A percentile compares a stretch with the other conserved stretches of the same genome.
Evolutionary conservation across 2,888 invertebrate genomes (phyloP).

Genomic region (Hypomecis atomaria): DNA sequence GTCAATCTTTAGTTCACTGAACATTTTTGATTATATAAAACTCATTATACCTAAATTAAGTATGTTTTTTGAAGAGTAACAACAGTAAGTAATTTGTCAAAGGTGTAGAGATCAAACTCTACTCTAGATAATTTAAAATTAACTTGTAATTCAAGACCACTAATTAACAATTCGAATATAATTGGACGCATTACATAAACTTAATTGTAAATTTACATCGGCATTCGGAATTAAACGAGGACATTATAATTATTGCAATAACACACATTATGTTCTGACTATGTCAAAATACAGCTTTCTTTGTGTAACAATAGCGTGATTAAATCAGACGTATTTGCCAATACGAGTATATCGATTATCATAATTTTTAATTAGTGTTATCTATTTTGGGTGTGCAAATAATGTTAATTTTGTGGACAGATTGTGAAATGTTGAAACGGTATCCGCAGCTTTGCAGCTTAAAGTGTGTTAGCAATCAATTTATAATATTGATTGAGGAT

Average conservation of each 20-base stretch:
- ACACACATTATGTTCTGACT: constrained; percentile 8
- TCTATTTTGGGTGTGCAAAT: constrained; percentile 5
- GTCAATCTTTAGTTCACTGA: too few species aligned
- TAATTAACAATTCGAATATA: constrained; percentile 48
- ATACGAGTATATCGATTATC: constrained; percentile 7
- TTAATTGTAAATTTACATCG: constrained; percentile 46
- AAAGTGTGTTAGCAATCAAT: too few species aligned
- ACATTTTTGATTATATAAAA: too few species aligned
- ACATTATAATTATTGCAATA: constrained; percentile 10
- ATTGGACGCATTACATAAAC: constrained; percentile 62
- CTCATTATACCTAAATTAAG: too few species aligned
- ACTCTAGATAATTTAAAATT: background rate
- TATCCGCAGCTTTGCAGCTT: background rate
- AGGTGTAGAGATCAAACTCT: background rate
- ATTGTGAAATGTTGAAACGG: background rate
- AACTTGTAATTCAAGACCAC: background rate
- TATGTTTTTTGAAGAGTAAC: too few species aligned
- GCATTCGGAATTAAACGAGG: constrained; percentile 29
- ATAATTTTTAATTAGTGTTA: background rate
- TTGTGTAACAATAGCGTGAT: constrained; percentile 7
- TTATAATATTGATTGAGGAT: too few species aligned
- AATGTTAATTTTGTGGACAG: background rate
- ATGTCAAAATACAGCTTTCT: constrained; percentile 9
- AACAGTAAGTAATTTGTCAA: too few species aligned
- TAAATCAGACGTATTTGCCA: constrained; percentile 4